Evolutionary conservation across 2,888 invertebrate genomes (phyloP), one percentile per base, ranked within the genome.

Genomic region (Cordylochernes scorpioides): DNA sequence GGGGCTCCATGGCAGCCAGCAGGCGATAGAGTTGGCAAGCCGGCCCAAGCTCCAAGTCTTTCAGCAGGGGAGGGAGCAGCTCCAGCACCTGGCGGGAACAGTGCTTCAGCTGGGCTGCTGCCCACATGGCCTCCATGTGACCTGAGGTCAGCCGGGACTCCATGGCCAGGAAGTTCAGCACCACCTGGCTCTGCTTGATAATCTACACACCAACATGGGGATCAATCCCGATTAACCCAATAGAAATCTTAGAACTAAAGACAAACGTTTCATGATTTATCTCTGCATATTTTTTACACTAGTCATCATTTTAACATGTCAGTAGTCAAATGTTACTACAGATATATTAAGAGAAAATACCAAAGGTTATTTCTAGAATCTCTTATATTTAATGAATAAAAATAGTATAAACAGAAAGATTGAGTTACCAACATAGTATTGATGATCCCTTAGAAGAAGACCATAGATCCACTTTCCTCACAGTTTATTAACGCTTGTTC

Each of bases 31-130:
- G 60, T 58, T 86, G 82, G 27, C 77, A 62, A 19, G 84, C 80
- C 0, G 82, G 80, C 19, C 71, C 70, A 0, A 77, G 71, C 7
- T 84, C 74, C 35, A 88, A 55, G 46, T 82, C 78, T 46, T 86
- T 74, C 3, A 86, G 82, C 39, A 86, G 62, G 1, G 80, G 74
- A 1, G 80, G 77, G 37, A 88, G 55, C 24, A 84, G 59, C 53
- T 88, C 88, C 49, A 80, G 74, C 8, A 86, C 82, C 38, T 84
- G 82, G 44, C 82, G 72, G 1, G 82, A 73, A 50, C 86, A 88
- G 52, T 88, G 86, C 51, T 88, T 88, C 28, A 86, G 53, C 52
- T 86, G 86, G 1, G 84, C 80, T 0, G 86, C 80, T 41, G 80
- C 75, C 86, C 86, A 88, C 39, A 88, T 78, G 21, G 74, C 63